Base-by-base conservation (phyloP, 2,888 invertebrate species). In the Cephus rjabovi region DNA sequence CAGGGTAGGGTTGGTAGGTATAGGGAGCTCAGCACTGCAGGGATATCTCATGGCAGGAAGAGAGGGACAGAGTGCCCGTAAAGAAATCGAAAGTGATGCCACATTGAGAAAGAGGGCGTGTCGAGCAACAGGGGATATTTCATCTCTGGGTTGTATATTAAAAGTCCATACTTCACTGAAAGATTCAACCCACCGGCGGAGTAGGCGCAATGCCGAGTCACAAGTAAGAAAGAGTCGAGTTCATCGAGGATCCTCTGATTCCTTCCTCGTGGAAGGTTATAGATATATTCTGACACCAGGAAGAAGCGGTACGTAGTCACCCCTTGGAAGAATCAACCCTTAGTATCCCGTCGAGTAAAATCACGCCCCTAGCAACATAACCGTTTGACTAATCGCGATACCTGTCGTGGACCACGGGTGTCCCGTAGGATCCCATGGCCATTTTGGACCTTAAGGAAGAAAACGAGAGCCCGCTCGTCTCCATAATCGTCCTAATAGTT, bases 291-390 rank as follows among this genome's bases (percentile, higher is more conserved):
- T 56, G 56, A 56, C 56, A 56, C 56, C 56, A 56, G 56, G 56
- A 56, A 56, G 56, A 56, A 56, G 56, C 56, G 56, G 56, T 9
- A 23, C 56, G 23, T 23, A 56, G 56, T 56, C 56, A 56, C 23
- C 56, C 56, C 56, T 56, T 9, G 56, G 56, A 23, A 56, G 23
- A 23, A 56, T 56, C 56, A 56, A 23, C 56, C 56, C 56, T 56
- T 56, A 56, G 69, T 78, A 85, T 83, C 89, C 89, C 85, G 86
- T 81, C 80, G 89, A 82, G 85, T 76, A 77, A 82, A 84, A 86
- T 88, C 89, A 86, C 87, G 86, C 86, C 87, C 84, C 77, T 74
- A 78, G 70, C 73, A 79, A 76, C 73, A 71, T 68, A 40, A 75
- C 74, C 76, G 80, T 69, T 81, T 81, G 83, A 83, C 84, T 87